Conservation (phyloP, 2,888 invertebrate species). For the Lutraria lutraria region DNA sequence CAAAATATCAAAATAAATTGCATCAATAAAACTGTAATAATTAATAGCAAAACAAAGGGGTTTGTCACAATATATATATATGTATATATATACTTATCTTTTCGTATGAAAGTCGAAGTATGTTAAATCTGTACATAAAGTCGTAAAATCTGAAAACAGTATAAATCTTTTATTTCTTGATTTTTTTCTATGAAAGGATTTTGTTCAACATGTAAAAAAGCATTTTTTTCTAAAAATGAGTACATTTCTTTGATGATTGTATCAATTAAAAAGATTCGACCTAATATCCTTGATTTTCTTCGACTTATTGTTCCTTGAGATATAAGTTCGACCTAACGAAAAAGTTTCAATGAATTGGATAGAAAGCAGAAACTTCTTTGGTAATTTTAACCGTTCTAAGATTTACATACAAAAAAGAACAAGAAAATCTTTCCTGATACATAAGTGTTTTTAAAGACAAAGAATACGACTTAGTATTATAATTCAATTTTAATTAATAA, state of each 20-base stretch:
- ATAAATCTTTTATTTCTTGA: background rate
- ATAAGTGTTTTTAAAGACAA: background rate
- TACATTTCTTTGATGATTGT: no score
- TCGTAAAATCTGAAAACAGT: background rate
- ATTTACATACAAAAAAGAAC: background rate
- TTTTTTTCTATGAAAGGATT: background rate
- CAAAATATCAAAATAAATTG: no score
- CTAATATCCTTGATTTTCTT: background rate
- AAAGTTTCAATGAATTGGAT: background rate
- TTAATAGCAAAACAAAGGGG: no score
- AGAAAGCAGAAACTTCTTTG: background rate
- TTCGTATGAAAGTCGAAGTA: no score
- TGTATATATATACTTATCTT: background rate
- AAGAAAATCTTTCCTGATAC: background rate
- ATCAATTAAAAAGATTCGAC: background rate
- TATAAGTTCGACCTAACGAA: background rate
- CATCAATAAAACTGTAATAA: no score
- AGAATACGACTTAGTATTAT: background rate
- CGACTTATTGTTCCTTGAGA: constrained; percentile 1
- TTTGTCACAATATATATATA: background rate
- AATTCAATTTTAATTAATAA: background rate
- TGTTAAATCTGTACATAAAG: background rate
- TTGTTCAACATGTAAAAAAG: background rate
- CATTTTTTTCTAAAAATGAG: background rate
- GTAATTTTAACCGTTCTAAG: background rate